Evolutionary conservation across 2,113 vertebrate species (phyloP).

Genomic region (Sylvilagus bachmani): DNA sequence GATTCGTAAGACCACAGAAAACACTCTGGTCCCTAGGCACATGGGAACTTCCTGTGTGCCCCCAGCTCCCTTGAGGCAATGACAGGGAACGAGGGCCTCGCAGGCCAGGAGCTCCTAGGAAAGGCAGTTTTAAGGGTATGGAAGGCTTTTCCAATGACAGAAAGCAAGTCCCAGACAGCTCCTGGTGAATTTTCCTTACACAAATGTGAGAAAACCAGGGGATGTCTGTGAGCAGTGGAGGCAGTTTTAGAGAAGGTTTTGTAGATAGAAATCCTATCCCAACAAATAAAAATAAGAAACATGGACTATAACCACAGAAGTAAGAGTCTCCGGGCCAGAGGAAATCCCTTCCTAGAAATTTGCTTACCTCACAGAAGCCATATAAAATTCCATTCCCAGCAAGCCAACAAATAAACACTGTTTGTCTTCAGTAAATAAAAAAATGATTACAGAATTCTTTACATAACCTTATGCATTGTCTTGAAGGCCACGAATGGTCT

Average conservation of each 20-base stretch:
- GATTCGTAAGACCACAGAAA: background rate
- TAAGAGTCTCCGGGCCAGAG: background rate
- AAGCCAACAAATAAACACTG: background rate
- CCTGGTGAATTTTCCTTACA: background rate
- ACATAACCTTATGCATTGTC: background rate
- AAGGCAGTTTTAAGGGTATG: background rate
- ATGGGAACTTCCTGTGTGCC: accelerated
- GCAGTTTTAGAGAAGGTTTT: background rate
- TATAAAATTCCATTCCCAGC: conserved; percentile 14
- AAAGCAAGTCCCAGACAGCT: background rate
- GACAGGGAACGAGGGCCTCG: background rate
- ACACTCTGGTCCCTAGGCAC: background rate
- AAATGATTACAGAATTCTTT: conserved; percentile 10
- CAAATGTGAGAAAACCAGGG: background rate
- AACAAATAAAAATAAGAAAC: background rate
- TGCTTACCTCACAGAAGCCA: background rate
- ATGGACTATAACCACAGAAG: background rate
- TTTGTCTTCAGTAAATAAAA: background rate
- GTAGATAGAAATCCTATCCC: background rate
- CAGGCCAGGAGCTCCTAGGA: background rate
- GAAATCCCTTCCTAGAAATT: background rate
- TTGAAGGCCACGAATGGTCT: background rate
- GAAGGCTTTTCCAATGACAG: background rate
- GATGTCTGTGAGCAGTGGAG: background rate
- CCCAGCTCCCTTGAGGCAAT: background rate